These are phyloP conservation scores for Drosophila grimshawi DNA, from an alignment of 1,140 invertebrate species.

Conservation along the genomic window DNA sequence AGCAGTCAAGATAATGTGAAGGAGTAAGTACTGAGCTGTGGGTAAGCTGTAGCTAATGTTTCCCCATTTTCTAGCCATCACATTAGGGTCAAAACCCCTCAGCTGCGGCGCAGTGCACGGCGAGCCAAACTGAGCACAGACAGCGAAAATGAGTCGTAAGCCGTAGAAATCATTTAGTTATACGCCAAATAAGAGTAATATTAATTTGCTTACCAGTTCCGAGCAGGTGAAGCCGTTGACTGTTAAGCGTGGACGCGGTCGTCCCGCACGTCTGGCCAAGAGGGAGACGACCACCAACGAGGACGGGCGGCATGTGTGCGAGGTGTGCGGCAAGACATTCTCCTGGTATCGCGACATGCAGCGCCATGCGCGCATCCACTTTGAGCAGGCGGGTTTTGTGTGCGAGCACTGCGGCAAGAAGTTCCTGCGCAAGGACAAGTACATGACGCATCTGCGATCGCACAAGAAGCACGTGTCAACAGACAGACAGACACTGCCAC, in stretches of 20 bases:
- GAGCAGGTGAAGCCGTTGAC: not conserved
- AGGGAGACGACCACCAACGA: conserved; percentile 13
- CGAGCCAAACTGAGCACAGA: conserved; percentile 39
- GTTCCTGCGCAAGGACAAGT: conserved; percentile 73
- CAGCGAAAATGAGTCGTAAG: conserved; percentile 51
- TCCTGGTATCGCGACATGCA: conserved; percentile 73
- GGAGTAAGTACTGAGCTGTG: conserved; percentile 27
- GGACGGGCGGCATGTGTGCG: conserved; percentile 54
- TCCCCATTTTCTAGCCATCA: not conserved
- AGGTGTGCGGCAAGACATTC: conserved; percentile 65
- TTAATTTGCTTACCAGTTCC: not conserved
- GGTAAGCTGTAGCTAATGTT: not conserved
- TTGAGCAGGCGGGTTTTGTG: conserved; percentile 40
- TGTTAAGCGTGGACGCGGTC: conserved; percentile 57
- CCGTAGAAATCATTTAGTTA: not conserved
- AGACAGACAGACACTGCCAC: conserved; percentile 40
- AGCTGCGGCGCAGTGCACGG: conserved; percentile 46
- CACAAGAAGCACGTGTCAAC: conserved; percentile 37
- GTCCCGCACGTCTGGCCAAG: conserved; percentile 48
- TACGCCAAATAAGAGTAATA: not conserved
- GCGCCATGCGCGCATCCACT: conserved; percentile 63
- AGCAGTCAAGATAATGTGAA: not conserved
- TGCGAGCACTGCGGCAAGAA: conserved; percentile 64
- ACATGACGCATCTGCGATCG: conserved; percentile 56
- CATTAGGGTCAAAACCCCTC: conserved; percentile 19